Conservation (phyloP, 2,113 vertebrate genomes). For the Patagioenas fasciata region DNA sequence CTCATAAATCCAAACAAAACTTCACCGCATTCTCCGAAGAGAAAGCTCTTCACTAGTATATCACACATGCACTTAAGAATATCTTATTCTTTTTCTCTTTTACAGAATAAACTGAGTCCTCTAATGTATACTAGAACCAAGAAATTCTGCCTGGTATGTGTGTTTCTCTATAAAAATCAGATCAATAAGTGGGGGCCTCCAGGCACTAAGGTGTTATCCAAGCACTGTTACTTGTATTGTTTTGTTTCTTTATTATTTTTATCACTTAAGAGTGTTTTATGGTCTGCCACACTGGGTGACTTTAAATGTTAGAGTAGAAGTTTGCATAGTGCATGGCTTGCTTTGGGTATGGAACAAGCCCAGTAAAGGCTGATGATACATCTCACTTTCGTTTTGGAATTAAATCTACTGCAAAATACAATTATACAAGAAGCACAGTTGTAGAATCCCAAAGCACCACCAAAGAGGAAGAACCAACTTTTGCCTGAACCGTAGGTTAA, state of each 20-base stretch:
- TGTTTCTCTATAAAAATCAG: not conserved
- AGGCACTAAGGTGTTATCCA: not conserved
- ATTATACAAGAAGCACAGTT: not conserved
- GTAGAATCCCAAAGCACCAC: not conserved
- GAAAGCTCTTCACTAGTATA: not conserved
- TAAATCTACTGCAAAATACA: not conserved
- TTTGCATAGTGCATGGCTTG: not conserved
- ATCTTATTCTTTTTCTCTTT: not conserved
- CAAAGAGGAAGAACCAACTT: not conserved
- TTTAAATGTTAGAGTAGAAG: not conserved
- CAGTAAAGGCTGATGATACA: not conserved
- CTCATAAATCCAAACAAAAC: not conserved
- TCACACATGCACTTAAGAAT: not conserved
- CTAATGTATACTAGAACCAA: not conserved
- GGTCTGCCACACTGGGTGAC: not conserved
- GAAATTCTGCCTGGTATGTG: fast-evolving
- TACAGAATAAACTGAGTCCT: not conserved
- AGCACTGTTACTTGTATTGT: not conserved
- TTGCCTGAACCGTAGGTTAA: not conserved
- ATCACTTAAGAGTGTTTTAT: not conserved
- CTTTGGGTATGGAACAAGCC: not conserved
- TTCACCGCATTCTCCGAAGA: not conserved
- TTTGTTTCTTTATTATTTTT: not conserved
- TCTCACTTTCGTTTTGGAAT: not conserved
- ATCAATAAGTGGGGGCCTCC: not conserved